Base-by-base conservation (phyloP, 2,888 invertebrate species). In the Cosmorhoe ocellata region DNA sequence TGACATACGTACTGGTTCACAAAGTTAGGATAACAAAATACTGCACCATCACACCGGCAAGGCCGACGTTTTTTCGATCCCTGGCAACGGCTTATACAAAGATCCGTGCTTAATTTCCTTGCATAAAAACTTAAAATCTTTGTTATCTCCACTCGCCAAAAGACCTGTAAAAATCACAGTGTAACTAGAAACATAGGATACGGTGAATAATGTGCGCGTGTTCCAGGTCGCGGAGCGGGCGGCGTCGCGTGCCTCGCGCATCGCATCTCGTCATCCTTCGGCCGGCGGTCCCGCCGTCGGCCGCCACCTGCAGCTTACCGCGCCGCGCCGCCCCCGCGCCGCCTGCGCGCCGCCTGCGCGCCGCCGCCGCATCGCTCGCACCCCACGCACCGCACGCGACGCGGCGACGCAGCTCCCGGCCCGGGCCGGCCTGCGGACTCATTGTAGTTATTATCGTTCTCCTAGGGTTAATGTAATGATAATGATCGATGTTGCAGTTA, bases 401-500 rank as follows among this genome's bases (percentile, higher is more conserved):
- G 14, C 26, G 40, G 40, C 24, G 24, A 24, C 64, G 37, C 38
- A 31, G 47, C 18, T 30, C 39, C 42, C 44, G 6, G 36, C 38
- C 36, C 55, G 40, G 43, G 42, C 28, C 53, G 47, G 30, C 50
- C 44, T 55, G 57, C 52, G 51, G 41, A 40, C 52, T 43, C 49
- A 33, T 41, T 11, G 36, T 42, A 38, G 42, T 27, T 42, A 32
- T 27, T 49, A 38, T 42, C 18, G 37, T 50, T 50, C 42, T 50
- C 39, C 40, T 53, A 48, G 43, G 27, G 6, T 47, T 42, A 47
- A 39, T 84, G 81, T 70, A 71, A 36, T 36, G 47, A 33, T 43
- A 51, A 50, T 84, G 77, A 80, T 79, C 70, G 70, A 76, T 80
- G 75, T 69, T 68, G 78, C 87, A 87, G 88, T 89, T 87, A 88